Base-by-base conservation (phyloP, 2,113 vertebrate genomes). In the Excalfactoria chinensis region DNA sequence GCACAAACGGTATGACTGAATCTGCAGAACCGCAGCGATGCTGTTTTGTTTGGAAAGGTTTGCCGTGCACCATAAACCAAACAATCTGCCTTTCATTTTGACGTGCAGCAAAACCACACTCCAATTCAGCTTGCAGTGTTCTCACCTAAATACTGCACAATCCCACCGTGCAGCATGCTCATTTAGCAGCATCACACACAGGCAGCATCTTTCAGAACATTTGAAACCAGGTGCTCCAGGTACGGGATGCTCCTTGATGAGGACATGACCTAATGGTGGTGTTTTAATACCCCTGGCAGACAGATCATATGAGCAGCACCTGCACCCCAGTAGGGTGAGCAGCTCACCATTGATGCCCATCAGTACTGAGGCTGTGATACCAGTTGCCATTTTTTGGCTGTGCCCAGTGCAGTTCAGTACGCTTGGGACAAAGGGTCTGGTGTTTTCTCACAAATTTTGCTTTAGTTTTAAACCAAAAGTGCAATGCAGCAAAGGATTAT, bases 301-400 rank as follows among this genome's bases (percentile, higher is more conserved):
- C 35, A 80, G 49, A 88, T 40, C 40, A 32, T 75, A 88, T 44
- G 63, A 95, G 84, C 58, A 56, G 72, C 76, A 63, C 51, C 44
- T 22, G 67, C 71, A 53, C 71, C 16, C 25, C 25, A 2, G 78
- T 63, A 46, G 13, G 49, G 69, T 53, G 81, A 95, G 82, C 63
- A 77, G 81, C 32, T 86, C 48, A 60, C 75, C 85, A 74, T 72
- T 25, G 13, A 64, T 51, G 64, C 55, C 60, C 35, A 4, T 49
- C 34, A 86, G 49, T 43, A 60, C 17, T 60, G 53, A 81, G 87
- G n/a, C 41, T 55, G 20, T 1, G 1, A 91, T 66, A 79, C 35
- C 56, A 93, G 62, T 80, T 81, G 86, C 63, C 86, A 82, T 94
- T 95, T 95, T 74, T 73, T 68, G 74, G 40, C 60, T 72, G 77